Evolutionary conservation across 2,888 invertebrate genomes (phyloP).

Genomic region (Ptilodon capucinus): DNA sequence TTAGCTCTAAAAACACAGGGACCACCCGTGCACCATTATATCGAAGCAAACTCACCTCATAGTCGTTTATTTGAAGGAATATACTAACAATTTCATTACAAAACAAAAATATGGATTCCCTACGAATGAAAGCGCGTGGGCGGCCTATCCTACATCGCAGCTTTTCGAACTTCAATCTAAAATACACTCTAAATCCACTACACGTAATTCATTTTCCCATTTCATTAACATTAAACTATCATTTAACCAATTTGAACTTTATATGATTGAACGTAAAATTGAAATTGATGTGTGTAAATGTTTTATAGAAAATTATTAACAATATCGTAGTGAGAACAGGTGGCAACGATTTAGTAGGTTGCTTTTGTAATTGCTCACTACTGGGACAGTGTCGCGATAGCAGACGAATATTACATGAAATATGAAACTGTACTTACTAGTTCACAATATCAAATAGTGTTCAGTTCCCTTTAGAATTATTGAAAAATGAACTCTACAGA

Average conservation of each 20-base stretch:
- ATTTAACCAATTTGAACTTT: constrained; percentile 34
- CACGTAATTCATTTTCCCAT: constrained; percentile 36
- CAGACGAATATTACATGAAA: constrained; percentile 55
- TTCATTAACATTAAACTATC: constrained; percentile 6
- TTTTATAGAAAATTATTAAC: constrained; percentile 58
- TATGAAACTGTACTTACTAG: constrained; percentile 37
- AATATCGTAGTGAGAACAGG: constrained; percentile 68
- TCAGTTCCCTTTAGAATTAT: neutral
- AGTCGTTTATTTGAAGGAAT: constrained; percentile 71
- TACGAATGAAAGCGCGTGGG: constrained; percentile 78
- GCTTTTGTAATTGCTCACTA: constrained; percentile 73
- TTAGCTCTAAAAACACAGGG: constrained; percentile 46
- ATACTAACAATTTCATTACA: constrained; percentile 75
- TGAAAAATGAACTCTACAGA: constrained; percentile 1
- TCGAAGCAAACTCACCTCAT: constrained; percentile 45
- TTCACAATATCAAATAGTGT: neutral
- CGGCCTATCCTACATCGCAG: constrained; percentile 60
- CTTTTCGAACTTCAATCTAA: constrained; percentile 25
- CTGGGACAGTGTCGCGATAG: constrained; percentile 60
- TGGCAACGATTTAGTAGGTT: constrained; percentile 66
- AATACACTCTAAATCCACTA: constrained; percentile 24
- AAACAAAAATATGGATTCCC: constrained; percentile 72
- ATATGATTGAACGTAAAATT: constrained; percentile 11
- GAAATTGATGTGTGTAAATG: constrained; percentile 21
- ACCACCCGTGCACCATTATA: constrained; percentile 62